Base-by-base conservation (phyloP, 1,140 invertebrate species). In the Zaprionus nigranus region DNA sequence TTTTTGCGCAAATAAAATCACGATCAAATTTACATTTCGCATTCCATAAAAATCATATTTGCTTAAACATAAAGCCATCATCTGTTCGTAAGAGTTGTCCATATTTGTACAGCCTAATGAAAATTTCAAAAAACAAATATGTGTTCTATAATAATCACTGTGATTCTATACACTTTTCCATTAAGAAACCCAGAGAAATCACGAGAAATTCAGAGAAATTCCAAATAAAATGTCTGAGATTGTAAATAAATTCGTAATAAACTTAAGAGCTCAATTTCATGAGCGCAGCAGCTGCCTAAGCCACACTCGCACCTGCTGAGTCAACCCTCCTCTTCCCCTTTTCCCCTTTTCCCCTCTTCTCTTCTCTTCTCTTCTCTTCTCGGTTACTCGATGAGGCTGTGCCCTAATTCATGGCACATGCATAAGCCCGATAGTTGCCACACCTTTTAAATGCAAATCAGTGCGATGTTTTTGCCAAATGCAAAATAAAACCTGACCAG, bases 381-480 rank as follows among this genome's bases (percentile, higher is more conserved):
- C n/a, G 6, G 9, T 11, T 11, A 34, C 40, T 17, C 40, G 40
- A 17, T 56, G 53, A 56, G 20, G 53, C 53, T 24, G 46, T 51
- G 46, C 22, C 46, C 15, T 28, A 56, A 56, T 28, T 26, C 53
- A 46, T 30, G 30, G 46, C 56, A 53, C 72, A 62, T 24, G 20
- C 51, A 68, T 60, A 62, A 69, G 67, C 73, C 34, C 24, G 73
- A 75, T 71, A 75, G 71, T 65, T 78, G 75, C 75, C 82, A 70
- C 61, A 78, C 78, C 84, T 88, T 87, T 87, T 87, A 90, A 87
- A 87, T 87, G 84, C 84, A 87, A 87, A 87, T 87, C 84, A 84
- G 74, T 79, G 79, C 88, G 75, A 78, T 86, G 75, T 82, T 82
- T 82, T 79, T 40, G 22, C 61, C 64, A 60, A 66, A 73, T 71